Evolutionary conservation across 1,140 invertebrate species (phyloP), one percentile per base, ranked within the genome.

Genomic region (Daktulosphaira vitifoliae): DNA sequence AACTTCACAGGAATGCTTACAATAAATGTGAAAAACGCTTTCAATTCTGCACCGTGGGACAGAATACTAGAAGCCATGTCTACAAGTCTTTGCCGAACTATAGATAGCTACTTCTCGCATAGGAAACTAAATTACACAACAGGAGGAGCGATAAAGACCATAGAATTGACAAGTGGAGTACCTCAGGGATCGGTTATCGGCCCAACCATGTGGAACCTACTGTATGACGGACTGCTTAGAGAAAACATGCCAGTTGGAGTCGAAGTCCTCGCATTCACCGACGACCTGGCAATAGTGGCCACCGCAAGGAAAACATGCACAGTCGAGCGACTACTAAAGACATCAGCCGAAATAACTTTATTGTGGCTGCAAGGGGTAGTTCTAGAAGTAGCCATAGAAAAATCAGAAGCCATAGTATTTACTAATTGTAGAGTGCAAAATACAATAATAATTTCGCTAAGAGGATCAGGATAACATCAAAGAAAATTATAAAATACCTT

Each of bases 141-240:
- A 1, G 26, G 6, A 18, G 50, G 2, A 52, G 9, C n/a, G 0
- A 26, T 16, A 18, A 52, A 7, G 18, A 29, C n/a, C 0, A 3
- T 52, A 33, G 8, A 25, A 20, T 16, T 68, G 13, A 66, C 65
- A 13, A 54, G 52, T 8, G 69, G 68, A 5, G 70, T 71, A 11
- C 70, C 73, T 2, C 72, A 76, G 50, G 72, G 72, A 0, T 72
- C 69, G 2, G 66, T 73, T 3, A 56, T 73, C 0, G 72, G 72
- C 2, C 74, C 72, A 0, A 69, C 69, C 13, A 64, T 75, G 0
- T 74, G 73, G 72, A 74, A 73, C 42, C 44, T 69, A 2, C 22
- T 66, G 0, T 75, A 74, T 22, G 72, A 76, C 46, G 67, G 38
- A 13, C 23, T 75, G 1, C 66, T 75, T 13, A 20, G 66, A 2